A percentile compares a stretch with the other conserved stretches of the same genome.
Evolutionary conservation across 2,797 vertebrate species (phyloP).

Genomic region (Momotus momota): DNA sequence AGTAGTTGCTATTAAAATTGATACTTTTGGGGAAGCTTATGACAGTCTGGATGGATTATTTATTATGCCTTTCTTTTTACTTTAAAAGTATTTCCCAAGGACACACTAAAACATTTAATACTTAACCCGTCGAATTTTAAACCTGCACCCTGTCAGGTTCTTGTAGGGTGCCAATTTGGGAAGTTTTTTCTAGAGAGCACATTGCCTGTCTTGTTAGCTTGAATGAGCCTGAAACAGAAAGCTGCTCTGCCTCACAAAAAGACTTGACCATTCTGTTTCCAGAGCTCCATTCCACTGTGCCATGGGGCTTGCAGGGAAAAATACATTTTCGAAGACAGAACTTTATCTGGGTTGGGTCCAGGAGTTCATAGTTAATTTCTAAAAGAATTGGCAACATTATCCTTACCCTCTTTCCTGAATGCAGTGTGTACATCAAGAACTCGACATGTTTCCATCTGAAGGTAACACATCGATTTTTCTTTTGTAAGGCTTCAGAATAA

Average conservation of each 20-base stretch:
- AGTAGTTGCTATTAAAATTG: neutral
- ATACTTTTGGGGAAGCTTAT: neutral
- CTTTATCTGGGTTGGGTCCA: accelerated
- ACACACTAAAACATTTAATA: neutral
- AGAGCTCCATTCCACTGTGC: neutral
- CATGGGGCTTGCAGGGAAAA: neutral
- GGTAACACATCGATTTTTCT: neutral
- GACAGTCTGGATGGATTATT: neutral
- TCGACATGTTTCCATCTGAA: neutral
- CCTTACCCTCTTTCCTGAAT: neutral
- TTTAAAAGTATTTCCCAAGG: neutral
- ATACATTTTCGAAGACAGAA: neutral
- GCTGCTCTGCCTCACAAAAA: neutral
- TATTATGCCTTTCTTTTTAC: neutral
- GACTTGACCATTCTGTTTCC: neutral
- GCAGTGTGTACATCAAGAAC: neutral
- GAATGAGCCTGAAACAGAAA: neutral
- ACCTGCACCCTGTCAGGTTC: neutral
- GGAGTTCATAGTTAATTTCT: neutral
- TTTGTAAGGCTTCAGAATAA: neutral
- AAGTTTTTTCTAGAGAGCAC: neutral
- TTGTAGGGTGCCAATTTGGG: neutral
- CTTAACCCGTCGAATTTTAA: neutral
- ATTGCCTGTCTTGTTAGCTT: neutral
- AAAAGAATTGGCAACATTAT: neutral